Base-by-base conservation (phyloP, 2,888 invertebrate genomes). In the Colostygia pectinataria region DNA sequence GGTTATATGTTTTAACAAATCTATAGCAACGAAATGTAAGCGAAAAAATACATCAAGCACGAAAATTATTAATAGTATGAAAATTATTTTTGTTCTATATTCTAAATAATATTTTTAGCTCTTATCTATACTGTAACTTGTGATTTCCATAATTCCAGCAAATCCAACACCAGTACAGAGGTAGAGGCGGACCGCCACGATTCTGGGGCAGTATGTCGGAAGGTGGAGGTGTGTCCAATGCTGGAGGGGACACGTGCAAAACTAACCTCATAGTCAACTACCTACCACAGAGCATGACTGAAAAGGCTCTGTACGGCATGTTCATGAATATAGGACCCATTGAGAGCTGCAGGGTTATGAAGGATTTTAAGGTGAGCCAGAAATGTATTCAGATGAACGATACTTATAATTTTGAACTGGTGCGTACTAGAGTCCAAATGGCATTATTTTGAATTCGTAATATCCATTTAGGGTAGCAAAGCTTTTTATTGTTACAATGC, bases 261-360 rank as follows among this genome's bases (percentile, higher is more conserved):
- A 96, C 96, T 48, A 98, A 98, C 90, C 92, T 98, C 66, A 98
- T 98, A 65, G 95, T 98, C 72, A 98, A 98, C 91, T 98, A 98
- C 84, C 92, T 98, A 68, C 98, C 98, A 20, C 98, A 98, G 88
- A 95, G 94, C 69, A 95, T 98, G 92, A 96, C 96, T 1, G 98
- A 98, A 80, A 95, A 96, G 75, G 97, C 98, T 72, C 92, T 98
- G 47, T 95, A 95, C 77, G 94, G 95, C 59, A 94, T 98, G 91
- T 98, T 98, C 83, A 93, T 95, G 66, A 94, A 95, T 42, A 94
- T 97, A 65, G 98, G 98, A 38, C 95, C 96, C 13, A 93, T 98
- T 34, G 97, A 97, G 77, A 96, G 95, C 65, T 96, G 96, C 79
- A 93, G 97, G 67, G 96, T 98, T 66, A 97, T 97, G 96, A 95